Conservation (phyloP, 1,140 invertebrate genomes). For the Philotrypesis tridentata region DNA sequence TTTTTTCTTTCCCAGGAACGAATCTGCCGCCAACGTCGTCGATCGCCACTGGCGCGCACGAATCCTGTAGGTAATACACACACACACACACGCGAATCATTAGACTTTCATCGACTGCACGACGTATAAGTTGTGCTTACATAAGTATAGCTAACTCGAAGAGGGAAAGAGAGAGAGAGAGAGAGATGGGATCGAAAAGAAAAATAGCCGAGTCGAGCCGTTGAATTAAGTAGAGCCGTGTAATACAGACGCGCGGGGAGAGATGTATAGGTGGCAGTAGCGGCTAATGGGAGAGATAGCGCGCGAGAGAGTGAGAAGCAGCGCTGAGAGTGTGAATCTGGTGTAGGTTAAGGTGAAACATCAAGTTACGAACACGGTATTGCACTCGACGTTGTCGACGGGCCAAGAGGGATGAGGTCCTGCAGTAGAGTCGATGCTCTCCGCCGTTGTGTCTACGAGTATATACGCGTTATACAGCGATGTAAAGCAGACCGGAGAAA, state of each 20-base stretch:
- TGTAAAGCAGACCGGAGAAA: too few relatives aligned
- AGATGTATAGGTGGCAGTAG: too few relatives aligned
- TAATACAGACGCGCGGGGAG: background rate
- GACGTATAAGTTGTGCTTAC: too few relatives aligned
- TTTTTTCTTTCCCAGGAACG: conserved; percentile 3
- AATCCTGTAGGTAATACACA: too few relatives aligned
- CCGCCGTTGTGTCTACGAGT: background rate
- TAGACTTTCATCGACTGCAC: background rate
- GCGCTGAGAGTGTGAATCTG: conserved; percentile 31
- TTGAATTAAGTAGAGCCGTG: background rate
- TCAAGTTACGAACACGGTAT: conserved; percentile 63
- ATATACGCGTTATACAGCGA: too few relatives aligned
- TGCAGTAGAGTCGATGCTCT: background rate
- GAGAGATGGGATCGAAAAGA: background rate
- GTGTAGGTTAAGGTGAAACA: conserved; percentile 61
- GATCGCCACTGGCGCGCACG: background rate
- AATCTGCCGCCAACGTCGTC: background rate
- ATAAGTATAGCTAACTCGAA: too few relatives aligned
- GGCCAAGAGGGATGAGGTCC: conserved; percentile 47
- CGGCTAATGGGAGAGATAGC: conserved; percentile 30
- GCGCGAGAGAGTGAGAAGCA: conserved; percentile 14
- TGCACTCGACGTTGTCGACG: conserved; percentile 62
- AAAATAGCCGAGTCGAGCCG: background rate
- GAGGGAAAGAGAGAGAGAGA: background rate
- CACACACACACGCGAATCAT: background rate